Conservation (phyloP, 2,888 invertebrate species). For the Clostera curtula region DNA sequence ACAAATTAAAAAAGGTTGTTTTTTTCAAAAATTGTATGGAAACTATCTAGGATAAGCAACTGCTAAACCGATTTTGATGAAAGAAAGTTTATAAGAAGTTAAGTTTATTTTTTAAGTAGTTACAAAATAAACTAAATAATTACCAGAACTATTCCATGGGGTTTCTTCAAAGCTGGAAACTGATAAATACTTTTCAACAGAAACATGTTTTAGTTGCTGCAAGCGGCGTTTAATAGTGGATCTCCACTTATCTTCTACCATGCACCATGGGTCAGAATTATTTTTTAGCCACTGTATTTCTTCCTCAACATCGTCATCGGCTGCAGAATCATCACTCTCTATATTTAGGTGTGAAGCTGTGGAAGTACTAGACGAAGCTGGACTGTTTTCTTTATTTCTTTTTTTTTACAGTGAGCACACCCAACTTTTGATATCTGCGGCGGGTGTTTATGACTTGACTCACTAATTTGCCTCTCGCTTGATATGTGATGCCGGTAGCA, state of each 20-base stretch:
- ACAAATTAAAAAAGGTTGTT: too few species aligned
- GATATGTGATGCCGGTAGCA: background rate
- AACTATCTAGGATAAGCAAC: too few species aligned
- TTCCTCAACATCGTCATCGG: background rate
- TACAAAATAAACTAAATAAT: background rate
- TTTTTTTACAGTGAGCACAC: background rate
- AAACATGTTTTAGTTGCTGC: background rate
- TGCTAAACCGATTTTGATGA: too few species aligned
- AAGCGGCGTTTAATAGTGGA: background rate
- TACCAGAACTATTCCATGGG: background rate
- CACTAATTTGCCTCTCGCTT: conserved; percentile 10
- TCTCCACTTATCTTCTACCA: background rate
- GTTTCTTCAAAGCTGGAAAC: background rate
- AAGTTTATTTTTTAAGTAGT: too few species aligned
- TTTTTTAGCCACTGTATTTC: background rate
- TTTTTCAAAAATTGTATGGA: too few species aligned
- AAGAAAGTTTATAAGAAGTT: too few species aligned
- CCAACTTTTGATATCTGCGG: background rate
- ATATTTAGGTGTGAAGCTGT: background rate
- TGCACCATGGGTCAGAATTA: background rate
- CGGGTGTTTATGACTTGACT: conserved; percentile 9
- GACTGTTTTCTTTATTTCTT: background rate
- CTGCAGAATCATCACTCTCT: background rate
- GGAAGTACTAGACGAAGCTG: background rate
- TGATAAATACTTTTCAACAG: background rate